Evolutionary conservation across 1,140 invertebrate genomes (phyloP).

Genomic region (Temnothorax nylanderi): DNA sequence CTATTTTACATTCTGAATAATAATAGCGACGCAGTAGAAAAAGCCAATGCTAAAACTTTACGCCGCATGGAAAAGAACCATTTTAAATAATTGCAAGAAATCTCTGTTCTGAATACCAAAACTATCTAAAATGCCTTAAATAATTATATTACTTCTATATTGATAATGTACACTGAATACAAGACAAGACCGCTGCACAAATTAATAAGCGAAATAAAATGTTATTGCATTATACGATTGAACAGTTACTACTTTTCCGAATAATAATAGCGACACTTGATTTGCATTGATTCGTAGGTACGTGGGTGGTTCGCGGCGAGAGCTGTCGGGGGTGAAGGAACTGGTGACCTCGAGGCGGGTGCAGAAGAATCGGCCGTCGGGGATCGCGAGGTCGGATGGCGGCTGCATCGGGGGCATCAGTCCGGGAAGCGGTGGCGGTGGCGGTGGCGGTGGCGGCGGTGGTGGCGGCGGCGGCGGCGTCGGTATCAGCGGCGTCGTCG

Average conservation of each 20-base stretch:
- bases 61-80: background rate
- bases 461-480: constrained; percentile 64
- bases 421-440: constrained; percentile 66
- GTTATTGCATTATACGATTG: background rate
- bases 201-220: background rate
- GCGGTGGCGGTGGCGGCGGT: constrained; percentile 53
- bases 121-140: background rate
- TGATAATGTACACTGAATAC: background rate
- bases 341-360: constrained; percentile 80
- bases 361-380: constrained; percentile 78
- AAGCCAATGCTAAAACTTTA: background rate
- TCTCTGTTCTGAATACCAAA: background rate
- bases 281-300: constrained; percentile 73
- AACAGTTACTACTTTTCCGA: background rate
- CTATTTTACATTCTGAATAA: background rate
- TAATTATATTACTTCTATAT: background rate
- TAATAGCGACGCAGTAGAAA: background rate
- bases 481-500: constrained; percentile 66
- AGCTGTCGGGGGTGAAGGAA: constrained; percentile 82
- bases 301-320: constrained; percentile 80
- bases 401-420: constrained; percentile 56
- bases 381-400: constrained; percentile 78
- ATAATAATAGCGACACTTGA: constrained; percentile 28
- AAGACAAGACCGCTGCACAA: background rate
- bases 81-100: background rate